phyloP scores from a whole-genome alignment of 1,140 invertebrate genomes.

The Dufourea novaeangliae region DNA sequence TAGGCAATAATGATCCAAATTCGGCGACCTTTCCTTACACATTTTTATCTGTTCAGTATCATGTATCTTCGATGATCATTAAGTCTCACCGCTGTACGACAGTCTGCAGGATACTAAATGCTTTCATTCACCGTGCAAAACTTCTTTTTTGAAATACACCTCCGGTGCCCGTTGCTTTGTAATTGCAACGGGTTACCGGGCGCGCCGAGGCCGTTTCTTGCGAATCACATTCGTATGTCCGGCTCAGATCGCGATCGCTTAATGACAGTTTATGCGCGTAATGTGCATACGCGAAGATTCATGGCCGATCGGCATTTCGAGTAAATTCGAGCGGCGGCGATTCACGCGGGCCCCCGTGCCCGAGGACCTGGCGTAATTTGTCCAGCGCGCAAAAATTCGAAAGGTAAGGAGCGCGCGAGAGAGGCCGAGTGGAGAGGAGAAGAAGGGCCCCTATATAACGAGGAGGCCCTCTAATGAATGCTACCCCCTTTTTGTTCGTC shows the following conservation, averaged over 20 bases:
- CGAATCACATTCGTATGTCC: background rate
- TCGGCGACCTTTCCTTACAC: too few species aligned
- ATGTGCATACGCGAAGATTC: conserved; percentile 45
- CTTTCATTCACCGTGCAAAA: background rate
- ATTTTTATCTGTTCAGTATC: too few species aligned
- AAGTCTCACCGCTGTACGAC: background rate
- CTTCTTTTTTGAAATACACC: background rate
- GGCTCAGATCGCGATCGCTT: conserved; percentile 33
- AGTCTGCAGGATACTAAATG: background rate
- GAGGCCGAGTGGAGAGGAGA: background rate
- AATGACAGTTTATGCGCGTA: conserved; percentile 40
- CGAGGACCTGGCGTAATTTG: conserved; percentile 50
- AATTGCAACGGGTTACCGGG: conserved; percentile 1
- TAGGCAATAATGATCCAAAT: too few species aligned
- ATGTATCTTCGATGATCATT: too few species aligned
- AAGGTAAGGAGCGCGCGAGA: conserved; percentile 52
- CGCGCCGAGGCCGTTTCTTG: background rate
- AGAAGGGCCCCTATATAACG: conserved; percentile 52
- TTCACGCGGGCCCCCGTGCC: too few species aligned
- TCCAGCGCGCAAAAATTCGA: conserved; percentile 61
- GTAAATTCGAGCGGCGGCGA: conserved; percentile 9
- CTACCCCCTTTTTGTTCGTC: conserved; percentile 50
- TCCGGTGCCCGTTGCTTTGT: background rate
- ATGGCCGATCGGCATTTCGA: conserved; percentile 20
- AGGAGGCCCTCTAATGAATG: conserved; percentile 57